Base-by-base conservation (phyloP, 2,888 invertebrate species). In the Tenthredo amoena region DNA sequence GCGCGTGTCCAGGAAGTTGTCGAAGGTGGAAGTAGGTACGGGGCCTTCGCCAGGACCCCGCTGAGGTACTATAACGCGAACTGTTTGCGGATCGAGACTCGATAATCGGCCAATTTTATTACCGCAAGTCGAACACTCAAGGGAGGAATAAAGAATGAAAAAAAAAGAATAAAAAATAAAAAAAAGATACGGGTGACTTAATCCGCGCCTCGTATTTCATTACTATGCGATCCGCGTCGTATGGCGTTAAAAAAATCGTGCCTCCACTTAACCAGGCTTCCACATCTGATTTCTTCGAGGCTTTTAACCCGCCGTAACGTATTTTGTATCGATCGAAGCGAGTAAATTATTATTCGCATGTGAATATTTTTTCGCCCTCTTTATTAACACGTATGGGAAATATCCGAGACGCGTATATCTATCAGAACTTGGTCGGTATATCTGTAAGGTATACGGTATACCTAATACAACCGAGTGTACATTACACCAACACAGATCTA, bases 71-170 rank as follows among this genome's bases (percentile, higher is more conserved):
- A 43, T 74, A 55, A 55, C 31, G 55, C 77, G 55, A 55, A 77
- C 34, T 77, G 55, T 77, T 77, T 77, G 55, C 77, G 37, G 55
- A 77, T 77, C 77, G 77, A 7, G 55, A 18, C 50, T 50, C 31
- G 77, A 77, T 77, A 50, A 77, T 77, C 77, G 77, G 18, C 47
- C 37, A 77, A 77, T 77, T 77, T 77, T 31, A 31, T 77, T 77
- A 77, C 34, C 77, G 34, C 55, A 55, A 77, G 34, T 2, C 55
- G n/a, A 31, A 9, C 77, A 18, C 10, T 34, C 12, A 7, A 31
- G 31, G 77, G 34, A 50, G 31, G 77, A 50, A 40, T 40, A 43
- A 21, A 21, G 9, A 21, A 58, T 58, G 26, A 26, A 26, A 26
- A 0, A 26, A 4, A 18, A 15, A 15, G 1, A 26, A 26, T 26